Evolutionary conservation across 2,113 vertebrate species (phyloP), one percentile per base, ranked within the genome.

Genomic region (Epinephelus fuscoguttatus): DNA sequence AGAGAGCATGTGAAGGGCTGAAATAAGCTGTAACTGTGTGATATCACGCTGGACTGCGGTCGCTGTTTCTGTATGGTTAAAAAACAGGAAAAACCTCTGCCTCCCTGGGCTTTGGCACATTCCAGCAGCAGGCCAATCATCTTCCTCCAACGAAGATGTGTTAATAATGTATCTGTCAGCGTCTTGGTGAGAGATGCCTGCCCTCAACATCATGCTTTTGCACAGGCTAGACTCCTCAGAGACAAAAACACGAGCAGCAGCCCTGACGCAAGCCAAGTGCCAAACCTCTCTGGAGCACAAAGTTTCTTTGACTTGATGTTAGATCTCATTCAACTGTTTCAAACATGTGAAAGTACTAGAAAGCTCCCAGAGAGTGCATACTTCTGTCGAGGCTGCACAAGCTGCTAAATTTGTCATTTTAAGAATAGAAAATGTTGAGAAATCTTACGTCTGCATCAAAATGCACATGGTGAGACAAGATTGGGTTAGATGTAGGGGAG

Each of bases 81-180:
- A 75, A 71, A 27, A 33, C 37, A 62, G 19, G 3, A 21, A 27
- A 33, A 55, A n/a, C 19, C 52, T 10, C 30, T 72, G 18, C 50
- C 23, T 70, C 40, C 21, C 37, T 53, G 45, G n/a, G 75, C 47
- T 59, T 56, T 53, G 14, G 49, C 81, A 49, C 79, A 69, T 66
- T 87, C 0, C 61, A 14, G 27, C 75, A 78, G 27, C 72, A 75
- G 49, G 76, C 70, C 47, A 40, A 37, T n/a, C 50, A 25, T 52
- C 73, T 33, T 56, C 47, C 66, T 72, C 30, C 19, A 70, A 62
- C 21, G 75, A 67, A 75, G 82, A 71, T 1, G 61, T 64, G 71
- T 88, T 88, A 90, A 86, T 89, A 89, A 91, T 85, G 75, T 17
- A 86, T 88, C 59, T 4, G 47, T 76, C 71, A 60, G 84, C 15